These are phyloP conservation scores for Anorthoa munda DNA, from an alignment of 2,888 invertebrate species.

Conservation along the genomic window DNA sequence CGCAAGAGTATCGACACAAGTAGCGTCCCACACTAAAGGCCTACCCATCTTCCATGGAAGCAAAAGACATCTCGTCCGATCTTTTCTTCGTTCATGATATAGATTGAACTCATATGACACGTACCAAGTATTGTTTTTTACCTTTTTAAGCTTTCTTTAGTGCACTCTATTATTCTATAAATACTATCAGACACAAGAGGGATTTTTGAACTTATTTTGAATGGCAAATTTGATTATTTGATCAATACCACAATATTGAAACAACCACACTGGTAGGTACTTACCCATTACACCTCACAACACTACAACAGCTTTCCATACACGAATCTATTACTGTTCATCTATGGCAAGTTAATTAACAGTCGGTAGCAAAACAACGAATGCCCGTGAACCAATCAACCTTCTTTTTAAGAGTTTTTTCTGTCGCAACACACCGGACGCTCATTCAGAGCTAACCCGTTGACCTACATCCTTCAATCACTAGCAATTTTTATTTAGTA, in stretches of 20 bases:
- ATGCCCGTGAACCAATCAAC: constrained; percentile 79
- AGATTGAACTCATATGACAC: not conserved
- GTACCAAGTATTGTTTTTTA: too few relatives aligned
- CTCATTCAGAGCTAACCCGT: constrained; percentile 79
- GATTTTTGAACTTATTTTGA: not conserved
- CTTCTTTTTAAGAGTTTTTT: constrained; percentile 73
- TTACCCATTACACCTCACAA: constrained; percentile 24
- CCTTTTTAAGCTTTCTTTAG: too few relatives aligned
- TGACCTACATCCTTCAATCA: constrained; percentile 88
- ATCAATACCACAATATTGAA: constrained; percentile 11
- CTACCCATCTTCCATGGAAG: too few relatives aligned
- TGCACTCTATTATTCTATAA: not conserved
- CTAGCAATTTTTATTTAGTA: constrained; percentile 76
- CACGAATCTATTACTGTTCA: constrained; percentile 55
- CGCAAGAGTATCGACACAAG: too few relatives aligned
- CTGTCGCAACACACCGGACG: constrained; percentile 75
- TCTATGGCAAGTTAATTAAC: constrained; percentile 75
- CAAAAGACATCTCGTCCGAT: too few relatives aligned
- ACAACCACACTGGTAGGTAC: constrained; percentile 15
- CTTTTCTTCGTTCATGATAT: too few relatives aligned
- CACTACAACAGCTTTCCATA: constrained; percentile 23
- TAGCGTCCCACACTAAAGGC: too few relatives aligned
- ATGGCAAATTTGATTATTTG: not conserved
- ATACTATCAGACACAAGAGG: not conserved
- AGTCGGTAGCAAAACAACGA: constrained; percentile 78